Conservation (phyloP, 2,888 invertebrate species). For the Barypeithes pellucidus region DNA sequence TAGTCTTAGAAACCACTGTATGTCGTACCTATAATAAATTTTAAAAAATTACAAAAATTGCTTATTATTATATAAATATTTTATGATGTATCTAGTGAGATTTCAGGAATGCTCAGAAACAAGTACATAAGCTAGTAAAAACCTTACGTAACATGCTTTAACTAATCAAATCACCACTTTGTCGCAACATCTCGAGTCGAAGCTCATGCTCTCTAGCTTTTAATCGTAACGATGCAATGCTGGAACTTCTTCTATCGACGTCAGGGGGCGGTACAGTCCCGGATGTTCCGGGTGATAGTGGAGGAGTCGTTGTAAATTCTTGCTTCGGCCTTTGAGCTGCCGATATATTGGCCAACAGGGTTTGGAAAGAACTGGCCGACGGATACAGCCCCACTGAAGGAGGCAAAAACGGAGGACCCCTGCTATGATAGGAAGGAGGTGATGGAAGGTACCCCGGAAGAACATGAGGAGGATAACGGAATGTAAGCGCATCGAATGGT, state of each 20-base stretch:
- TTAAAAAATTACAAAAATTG: slow-evolving; percentile 4
- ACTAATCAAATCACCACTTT: slow-evolving; percentile 86
- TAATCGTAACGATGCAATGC: slow-evolving; percentile 88
- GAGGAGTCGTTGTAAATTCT: slow-evolving; percentile 70
- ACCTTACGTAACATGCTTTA: slow-evolving; percentile 71
- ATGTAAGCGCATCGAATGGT: slow-evolving; percentile 82
- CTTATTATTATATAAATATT: slow-evolving; percentile 10
- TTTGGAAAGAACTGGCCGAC: slow-evolving; percentile 84
- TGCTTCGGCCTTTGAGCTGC: slow-evolving; percentile 76
- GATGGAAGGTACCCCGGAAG: slow-evolving; percentile 75
- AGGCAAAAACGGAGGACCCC: slow-evolving; percentile 77
- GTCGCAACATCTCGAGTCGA: slow-evolving; percentile 86
- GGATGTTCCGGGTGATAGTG: slow-evolving; percentile 70
- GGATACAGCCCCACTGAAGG: slow-evolving; percentile 77
- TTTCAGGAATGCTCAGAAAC: slow-evolving; percentile 8
- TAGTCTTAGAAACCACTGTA: not conserved
- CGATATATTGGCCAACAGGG: slow-evolving; percentile 85
- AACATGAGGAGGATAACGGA: slow-evolving; percentile 80
- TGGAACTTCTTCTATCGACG: slow-evolving; percentile 87
- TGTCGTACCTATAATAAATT: slow-evolving; percentile 8
- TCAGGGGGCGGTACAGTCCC: slow-evolving; percentile 75
- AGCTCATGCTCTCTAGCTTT: slow-evolving; percentile 93
- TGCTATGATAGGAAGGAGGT: slow-evolving; percentile 71
- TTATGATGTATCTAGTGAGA: slow-evolving; percentile 7
- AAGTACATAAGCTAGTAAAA: slow-evolving; percentile 4